Base-by-base conservation (phyloP, 2,888 invertebrate genomes). In the Ectropis crepuscularia region DNA sequence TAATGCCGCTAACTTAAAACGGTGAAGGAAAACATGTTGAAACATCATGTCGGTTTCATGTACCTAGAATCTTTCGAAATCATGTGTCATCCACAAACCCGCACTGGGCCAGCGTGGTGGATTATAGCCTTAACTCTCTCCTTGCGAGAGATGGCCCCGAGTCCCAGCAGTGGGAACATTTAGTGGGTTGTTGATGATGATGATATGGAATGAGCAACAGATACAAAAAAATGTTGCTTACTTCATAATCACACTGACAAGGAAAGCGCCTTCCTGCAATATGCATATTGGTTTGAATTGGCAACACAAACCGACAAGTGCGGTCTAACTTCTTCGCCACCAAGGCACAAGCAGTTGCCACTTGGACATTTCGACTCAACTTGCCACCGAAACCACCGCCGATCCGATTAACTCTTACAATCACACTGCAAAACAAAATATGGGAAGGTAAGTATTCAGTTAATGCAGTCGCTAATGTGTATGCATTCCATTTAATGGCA, bases 311-410 rank as follows among this genome's bases (percentile, higher is more conserved):
- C 39, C 96, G 53, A 5, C 95, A 95, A 0, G 96, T 94, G 16
- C 90, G 85, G 79, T 94, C 88, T 50, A 94, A 78, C 50, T 89
- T 89, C 68, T 89, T 80, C 0, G 95, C 94, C 0, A 94, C 95
- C 6, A 96, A 71, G 0, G 96, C 95, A 69, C 95, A 94, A 0
- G 95, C 95, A 4, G 94, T 89, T 0, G 95, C 86, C 0, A 94
- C 85, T 53, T 93, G 92, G 0, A 86, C 84, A 28, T 93, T 88
- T 4, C 96, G 93, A 5, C 94, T 94, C 54, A 96, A 93, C 85
- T 95, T 95, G 10, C 94, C 86, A 9, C 97, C 95, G 81, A 95
- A 94, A 53, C 90, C 94, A 54, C 96, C 95, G 42, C 96, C 95
- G 36, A 96, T 50, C 67, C 96, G 86, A 60, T 94, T 93, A 0